Percentiles rank a stretch among this genome's conserved stretches.
phyloP scores from a whole-genome alignment of 2,797 vertebrate species.

The Mycteria americana region DNA sequence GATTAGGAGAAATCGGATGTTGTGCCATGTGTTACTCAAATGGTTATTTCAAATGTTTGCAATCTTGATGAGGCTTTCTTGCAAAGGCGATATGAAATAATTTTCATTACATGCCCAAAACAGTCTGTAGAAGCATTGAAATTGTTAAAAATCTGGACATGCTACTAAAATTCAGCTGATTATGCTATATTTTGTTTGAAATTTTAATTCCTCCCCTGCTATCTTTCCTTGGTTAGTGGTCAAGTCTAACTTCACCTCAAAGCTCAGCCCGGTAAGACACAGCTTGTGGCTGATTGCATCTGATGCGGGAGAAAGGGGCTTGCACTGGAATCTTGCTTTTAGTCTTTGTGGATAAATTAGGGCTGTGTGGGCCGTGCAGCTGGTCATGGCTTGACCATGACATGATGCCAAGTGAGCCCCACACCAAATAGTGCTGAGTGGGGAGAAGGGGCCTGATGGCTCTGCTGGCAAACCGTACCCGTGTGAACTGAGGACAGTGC shows the following conservation, averaged over 20 bases:
- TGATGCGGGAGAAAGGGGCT: neutral
- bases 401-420: neutral
- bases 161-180: neutral
- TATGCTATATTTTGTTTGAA: neutral
- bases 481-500: neutral
- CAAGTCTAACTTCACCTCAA: neutral
- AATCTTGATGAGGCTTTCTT: neutral
- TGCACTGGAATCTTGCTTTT: neutral
- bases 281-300: constrained; percentile 48
- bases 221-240: neutral
- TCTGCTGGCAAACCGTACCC: neutral
- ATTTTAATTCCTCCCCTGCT: constrained; percentile 21
- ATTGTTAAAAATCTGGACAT: neutral
- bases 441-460: neutral
- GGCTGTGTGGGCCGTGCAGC: neutral
- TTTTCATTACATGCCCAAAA: neutral
- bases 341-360: neutral
- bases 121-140: neutral
- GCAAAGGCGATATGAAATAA: neutral
- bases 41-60: neutral
- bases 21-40: neutral
- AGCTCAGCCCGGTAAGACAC: neutral
- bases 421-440: neutral
- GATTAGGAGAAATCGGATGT: neutral
- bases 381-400: neutral